phyloP scores from a whole-genome alignment of 2,797 vertebrate genomes.

The Enteromius mattozi region DNA sequence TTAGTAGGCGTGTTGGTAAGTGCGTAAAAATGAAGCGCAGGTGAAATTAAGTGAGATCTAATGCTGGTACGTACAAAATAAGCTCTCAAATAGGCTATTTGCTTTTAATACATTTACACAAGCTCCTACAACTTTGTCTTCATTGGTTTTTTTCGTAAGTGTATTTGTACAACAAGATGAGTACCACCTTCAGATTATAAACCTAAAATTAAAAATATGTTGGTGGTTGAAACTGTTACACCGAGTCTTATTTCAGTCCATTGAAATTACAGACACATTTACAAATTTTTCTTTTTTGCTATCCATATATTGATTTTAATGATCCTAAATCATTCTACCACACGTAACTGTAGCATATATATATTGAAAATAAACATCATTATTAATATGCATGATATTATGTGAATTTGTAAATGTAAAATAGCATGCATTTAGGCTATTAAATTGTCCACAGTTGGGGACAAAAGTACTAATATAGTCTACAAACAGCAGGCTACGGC shows the following conservation, averaged over 20 bases:
- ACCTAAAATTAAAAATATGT: not conserved
- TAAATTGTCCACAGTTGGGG: not conserved
- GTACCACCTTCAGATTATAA: not conserved
- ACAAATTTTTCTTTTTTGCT: not conserved
- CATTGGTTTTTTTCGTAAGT: not conserved
- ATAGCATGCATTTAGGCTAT: not conserved
- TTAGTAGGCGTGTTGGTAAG: not conserved
- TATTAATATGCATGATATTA: not conserved
- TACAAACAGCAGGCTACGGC: not conserved
- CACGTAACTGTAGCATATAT: not conserved
- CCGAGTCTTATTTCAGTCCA: not conserved
- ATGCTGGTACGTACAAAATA: not conserved
- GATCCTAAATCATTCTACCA: not conserved
- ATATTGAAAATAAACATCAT: not conserved
- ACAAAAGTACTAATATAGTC: not conserved
- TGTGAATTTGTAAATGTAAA: too few relatives aligned
- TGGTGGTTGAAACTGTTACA: not conserved
- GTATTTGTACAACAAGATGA: not conserved
- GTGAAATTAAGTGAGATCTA: not conserved
- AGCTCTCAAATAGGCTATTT: constrained; percentile 3
- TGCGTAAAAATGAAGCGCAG: not conserved
- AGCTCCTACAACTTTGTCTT: not conserved
- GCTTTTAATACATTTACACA: not conserved
- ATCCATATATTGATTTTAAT: not conserved
- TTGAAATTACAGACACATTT: not conserved